Conservation (phyloP, 2,113 vertebrate genomes). For the Apistogramma diplotaenia region DNA sequence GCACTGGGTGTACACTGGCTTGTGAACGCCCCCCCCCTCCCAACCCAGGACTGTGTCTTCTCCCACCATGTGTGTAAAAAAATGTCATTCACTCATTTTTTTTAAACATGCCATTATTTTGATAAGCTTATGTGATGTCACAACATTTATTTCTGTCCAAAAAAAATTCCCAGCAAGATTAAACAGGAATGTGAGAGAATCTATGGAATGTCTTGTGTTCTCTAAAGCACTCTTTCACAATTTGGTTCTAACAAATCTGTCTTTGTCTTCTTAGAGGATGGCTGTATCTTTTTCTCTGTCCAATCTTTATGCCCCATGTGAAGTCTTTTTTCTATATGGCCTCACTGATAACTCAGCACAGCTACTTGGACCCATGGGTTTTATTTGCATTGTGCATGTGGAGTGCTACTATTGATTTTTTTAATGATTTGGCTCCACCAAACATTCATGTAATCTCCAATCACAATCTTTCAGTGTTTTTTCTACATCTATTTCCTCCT, state of each 20-base stretch:
- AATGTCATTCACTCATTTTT: too few relatives aligned
- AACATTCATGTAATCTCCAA: too few relatives aligned
- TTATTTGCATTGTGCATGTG: fast-evolving
- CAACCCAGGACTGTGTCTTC: too few relatives aligned
- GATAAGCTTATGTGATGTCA: background rate
- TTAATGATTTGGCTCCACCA: too few relatives aligned
- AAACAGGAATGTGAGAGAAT: too few relatives aligned
- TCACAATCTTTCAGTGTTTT: too few relatives aligned
- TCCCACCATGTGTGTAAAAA: too few relatives aligned
- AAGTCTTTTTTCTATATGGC: background rate
- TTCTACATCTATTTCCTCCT: too few relatives aligned
- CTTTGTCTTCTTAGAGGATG: background rate
- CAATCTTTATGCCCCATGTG: too few relatives aligned
- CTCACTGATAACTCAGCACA: background rate
- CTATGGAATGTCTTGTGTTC: too few relatives aligned
- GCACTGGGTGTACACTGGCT: background rate
- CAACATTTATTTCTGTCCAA: background rate
- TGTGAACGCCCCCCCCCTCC: background rate
- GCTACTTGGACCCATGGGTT: background rate
- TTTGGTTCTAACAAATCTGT: background rate
- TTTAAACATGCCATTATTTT: background rate
- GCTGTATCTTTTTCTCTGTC: background rate
- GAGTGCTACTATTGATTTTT: too few relatives aligned
- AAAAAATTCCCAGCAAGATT: background rate
- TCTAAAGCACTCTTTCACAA: background rate